A percentile compares a stretch with the other conserved stretches of the same genome.
Evolutionary conservation across 2,888 invertebrate species (phyloP).

Genomic region (Lithophane semibrunnea): DNA sequence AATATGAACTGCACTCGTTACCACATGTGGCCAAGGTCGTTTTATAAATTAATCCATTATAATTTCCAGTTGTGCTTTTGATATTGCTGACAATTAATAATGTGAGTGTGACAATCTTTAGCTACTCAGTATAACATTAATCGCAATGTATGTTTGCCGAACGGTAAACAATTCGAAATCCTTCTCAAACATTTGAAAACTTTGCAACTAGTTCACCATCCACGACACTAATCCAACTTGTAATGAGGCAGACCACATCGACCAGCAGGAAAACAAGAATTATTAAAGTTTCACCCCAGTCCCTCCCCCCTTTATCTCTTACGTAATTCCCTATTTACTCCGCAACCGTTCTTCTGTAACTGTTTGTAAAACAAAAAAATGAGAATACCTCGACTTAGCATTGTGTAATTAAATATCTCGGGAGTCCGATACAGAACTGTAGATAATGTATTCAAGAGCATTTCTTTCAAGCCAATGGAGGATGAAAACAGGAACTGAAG

Average conservation of each 20-base stretch:
- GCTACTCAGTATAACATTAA: no score
- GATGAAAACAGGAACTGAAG: neutral
- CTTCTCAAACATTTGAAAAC: neutral
- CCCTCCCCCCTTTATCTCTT: no score
- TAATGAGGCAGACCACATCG: constrained; percentile 2
- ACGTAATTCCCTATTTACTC: no score
- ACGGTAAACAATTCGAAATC: neutral
- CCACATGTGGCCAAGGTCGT: no score
- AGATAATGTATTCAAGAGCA: neutral
- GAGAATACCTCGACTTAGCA: neutral
- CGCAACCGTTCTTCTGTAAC: no score
- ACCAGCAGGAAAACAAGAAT: no score
- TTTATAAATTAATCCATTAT: no score
- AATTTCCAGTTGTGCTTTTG: no score
- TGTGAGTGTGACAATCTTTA: neutral
- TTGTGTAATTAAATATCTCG: constrained; percentile 3
- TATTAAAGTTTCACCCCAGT: no score
- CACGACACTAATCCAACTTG: constrained; percentile 6
- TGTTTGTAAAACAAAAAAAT: no score
- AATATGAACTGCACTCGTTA: constrained; percentile 1
- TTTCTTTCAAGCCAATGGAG: neutral
- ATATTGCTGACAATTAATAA: neutral
- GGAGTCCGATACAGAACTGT: no score
- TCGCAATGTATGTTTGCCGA: no score
- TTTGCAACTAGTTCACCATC: neutral